phyloP scores from a whole-genome alignment of 2,797 vertebrate genomes.

The Mus spretus region DNA sequence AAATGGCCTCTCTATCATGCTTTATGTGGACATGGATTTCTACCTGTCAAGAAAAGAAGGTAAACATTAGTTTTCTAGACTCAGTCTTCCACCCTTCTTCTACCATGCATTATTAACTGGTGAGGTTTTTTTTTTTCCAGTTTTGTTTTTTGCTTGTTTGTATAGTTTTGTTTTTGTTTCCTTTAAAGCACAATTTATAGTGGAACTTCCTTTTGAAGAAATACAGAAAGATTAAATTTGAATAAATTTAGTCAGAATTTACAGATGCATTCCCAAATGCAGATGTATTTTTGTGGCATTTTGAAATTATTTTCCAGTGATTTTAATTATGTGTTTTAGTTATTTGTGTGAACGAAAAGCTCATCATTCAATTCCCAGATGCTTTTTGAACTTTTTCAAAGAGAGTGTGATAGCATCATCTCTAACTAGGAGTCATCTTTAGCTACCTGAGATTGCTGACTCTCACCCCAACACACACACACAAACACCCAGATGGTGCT shows the following conservation, averaged over 20 bases:
- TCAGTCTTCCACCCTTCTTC: background rate
- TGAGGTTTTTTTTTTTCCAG: background rate
- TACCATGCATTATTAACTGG: background rate
- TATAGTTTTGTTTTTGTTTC: background rate
- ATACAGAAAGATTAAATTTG: background rate
- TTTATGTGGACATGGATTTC: background rate
- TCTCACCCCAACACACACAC: background rate
- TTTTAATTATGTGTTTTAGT: background rate
- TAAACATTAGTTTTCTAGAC: background rate
- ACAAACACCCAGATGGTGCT: too few relatives aligned
- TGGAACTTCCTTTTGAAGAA: background rate
- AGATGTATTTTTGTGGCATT: background rate
- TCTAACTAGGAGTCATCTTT: background rate
- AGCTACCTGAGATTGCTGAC: background rate
- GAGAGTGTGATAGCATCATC: background rate
- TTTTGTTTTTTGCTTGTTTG: background rate
- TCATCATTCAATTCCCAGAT: background rate
- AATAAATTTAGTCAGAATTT: background rate
- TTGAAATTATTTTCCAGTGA: constrained; percentile 17
- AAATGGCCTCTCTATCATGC: background rate
- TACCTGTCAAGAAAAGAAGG: background rate
- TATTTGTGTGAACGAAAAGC: background rate
- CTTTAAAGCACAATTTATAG: background rate
- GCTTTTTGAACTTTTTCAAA: background rate
- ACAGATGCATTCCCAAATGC: background rate